Evolutionary conservation across 2,888 invertebrate species (phyloP), one percentile per base, ranked within the genome.

Genomic region (Danaus chrysippus): DNA sequence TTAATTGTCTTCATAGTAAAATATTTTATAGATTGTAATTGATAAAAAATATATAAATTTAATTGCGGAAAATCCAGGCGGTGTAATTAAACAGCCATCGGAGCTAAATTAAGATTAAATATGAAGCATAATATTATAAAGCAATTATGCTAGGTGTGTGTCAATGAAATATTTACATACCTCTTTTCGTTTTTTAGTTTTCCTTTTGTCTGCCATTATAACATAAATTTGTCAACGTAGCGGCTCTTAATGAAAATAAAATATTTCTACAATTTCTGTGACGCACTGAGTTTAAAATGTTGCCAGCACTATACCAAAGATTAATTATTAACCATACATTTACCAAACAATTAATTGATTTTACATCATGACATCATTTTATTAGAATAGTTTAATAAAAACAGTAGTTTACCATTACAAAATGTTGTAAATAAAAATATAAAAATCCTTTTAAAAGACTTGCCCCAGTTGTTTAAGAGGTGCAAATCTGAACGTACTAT

Each of bases 111-210:
- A 34, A 34, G 23, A 34, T 34, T 34, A 34, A 34, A 34, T 34
- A 34, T 34, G 23, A 34, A 34, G 23, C 23, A 34, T 5, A 34
- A 34, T 34, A 34, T 34, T n/a, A 34, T 57, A 43, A 42, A 60
- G 34, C 5, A 23, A 41, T 13, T 42, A 44, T 13, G 61, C 42
- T 42, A 61, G 57, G 60, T 61, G 5, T 2, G 42, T 54, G 52
- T 56, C 46, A 52, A 34, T 19, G 42, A 54, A 34, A 2, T n/a
- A 54, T 34, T 56, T 15, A 52, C 58, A 49, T 78, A 89, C 91
- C 80, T 91, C 91, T 81, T 89, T 91, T 63, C 91, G 91, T 74
- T 89, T 91, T 78, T 87, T 89, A 67, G 83, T 84, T 83, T 91
- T 91, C 65, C 91, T 83, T 76, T 91, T 91, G 71, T 91, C 91